Conservation (phyloP, 2,888 invertebrate species). For the Xanthia togata region DNA sequence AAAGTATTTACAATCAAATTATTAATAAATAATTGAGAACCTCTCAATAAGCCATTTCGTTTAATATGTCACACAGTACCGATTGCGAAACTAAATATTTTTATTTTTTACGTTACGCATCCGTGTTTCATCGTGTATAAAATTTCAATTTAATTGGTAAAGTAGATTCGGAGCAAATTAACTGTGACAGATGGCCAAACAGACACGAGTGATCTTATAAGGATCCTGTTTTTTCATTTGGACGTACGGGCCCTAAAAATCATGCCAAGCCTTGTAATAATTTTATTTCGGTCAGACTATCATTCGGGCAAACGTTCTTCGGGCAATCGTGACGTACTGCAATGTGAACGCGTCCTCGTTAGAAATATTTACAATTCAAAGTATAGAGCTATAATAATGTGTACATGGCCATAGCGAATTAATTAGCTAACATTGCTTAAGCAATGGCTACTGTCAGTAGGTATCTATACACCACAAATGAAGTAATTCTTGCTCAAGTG, state of each 20-base stretch:
- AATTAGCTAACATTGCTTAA: slow-evolving; percentile 59
- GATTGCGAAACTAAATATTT: neutral
- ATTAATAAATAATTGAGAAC: neutral
- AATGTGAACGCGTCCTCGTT: slow-evolving; percentile 53
- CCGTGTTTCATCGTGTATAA: neutral
- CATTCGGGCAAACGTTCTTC: no score
- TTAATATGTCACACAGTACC: neutral
- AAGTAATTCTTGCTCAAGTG: slow-evolving; percentile 50
- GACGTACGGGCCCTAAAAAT: neutral
- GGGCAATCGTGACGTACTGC: neutral
- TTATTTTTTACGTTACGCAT: neutral
- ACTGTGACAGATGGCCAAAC: neutral
- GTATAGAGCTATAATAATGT: slow-evolving; percentile 50
- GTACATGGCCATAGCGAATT: slow-evolving; percentile 52
- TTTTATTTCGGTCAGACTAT: neutral
- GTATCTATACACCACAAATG: slow-evolving; percentile 33
- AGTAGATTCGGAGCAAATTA: neutral
- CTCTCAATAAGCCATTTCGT: neutral
- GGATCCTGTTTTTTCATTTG: neutral
- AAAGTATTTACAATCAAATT: neutral
- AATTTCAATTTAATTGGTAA: neutral
- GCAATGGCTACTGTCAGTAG: slow-evolving; percentile 55
- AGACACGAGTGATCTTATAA: neutral
- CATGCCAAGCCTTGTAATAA: neutral
- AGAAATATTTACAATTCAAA: slow-evolving; percentile 62